Evolutionary conservation across 2,113 vertebrate genomes (phyloP).

Genomic region (Thamnophis sirtalis): DNA sequence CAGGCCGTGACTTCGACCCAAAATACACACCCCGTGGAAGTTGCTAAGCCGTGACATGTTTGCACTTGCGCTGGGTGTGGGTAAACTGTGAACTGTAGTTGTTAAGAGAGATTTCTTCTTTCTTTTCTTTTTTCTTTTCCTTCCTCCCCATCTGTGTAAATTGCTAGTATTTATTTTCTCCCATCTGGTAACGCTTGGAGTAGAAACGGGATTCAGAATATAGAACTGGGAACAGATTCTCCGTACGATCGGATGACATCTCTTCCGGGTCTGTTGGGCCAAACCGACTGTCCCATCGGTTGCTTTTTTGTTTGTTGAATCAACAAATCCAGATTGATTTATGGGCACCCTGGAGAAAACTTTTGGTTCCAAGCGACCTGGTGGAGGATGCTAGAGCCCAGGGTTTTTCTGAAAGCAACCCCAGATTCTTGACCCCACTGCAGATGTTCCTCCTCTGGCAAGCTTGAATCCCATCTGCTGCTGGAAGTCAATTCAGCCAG

Average conservation of each 20-base stretch:
- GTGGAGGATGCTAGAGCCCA: conserved; percentile 20
- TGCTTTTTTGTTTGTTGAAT: background rate
- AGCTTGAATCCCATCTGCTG: conserved; percentile 39
- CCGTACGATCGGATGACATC: background rate
- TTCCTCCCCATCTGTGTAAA: background rate
- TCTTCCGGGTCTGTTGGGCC: background rate
- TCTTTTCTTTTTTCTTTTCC: no score
- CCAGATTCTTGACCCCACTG: accelerated
- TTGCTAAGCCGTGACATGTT: background rate
- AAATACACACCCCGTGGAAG: background rate
- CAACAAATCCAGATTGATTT: conserved; percentile 10
- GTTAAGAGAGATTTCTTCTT: no score
- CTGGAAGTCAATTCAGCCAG: conserved; percentile 3
- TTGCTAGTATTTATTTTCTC: background rate
- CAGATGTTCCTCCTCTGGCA: conserved; percentile 25
- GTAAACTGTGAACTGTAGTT: background rate
- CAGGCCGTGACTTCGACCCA: background rate
- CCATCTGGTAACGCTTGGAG: background rate
- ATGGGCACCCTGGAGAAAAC: accelerated
- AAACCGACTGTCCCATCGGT: background rate
- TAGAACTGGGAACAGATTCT: background rate
- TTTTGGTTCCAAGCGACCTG: background rate
- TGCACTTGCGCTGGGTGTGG: background rate
- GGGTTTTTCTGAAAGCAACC: background rate
- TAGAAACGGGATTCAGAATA: background rate